Conservation (phyloP, 2,888 invertebrate species). For the Rutpela maculata region DNA sequence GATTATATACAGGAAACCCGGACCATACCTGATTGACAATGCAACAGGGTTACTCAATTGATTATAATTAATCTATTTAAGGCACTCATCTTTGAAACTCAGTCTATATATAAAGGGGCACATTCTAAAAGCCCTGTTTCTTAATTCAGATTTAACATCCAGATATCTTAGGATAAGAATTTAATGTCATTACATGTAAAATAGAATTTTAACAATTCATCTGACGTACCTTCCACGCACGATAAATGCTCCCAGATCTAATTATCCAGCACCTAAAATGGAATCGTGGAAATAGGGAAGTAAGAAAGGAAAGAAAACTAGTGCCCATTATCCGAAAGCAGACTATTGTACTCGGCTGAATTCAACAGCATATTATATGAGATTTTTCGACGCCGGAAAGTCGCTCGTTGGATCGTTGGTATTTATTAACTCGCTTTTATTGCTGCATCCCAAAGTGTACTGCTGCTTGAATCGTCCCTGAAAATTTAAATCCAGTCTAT, state of each 20-base stretch:
- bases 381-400: background rate
- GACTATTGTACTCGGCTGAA: background rate
- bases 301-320: background rate
- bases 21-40: too few relatives aligned
- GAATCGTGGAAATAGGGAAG: background rate
- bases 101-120: too few relatives aligned
- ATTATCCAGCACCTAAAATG: background rate
- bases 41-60: too few relatives aligned
- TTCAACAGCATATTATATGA: background rate
- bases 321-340: background rate
- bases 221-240: too few relatives aligned
- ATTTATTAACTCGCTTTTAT: background rate
- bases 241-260: background rate
- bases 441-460: background rate
- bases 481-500: background rate
- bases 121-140: too few relatives aligned
- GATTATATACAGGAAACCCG: too few relatives aligned
- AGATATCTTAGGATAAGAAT: too few relatives aligned
- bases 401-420: background rate
- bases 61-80: too few relatives aligned
- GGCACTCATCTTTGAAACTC: too few relatives aligned
- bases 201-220: background rate
- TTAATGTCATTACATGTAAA: background rate
- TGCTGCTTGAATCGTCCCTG: background rate
- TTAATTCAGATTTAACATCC: too few relatives aligned